phyloP scores from a whole-genome alignment of 2,888 invertebrate species.

The Caenorhabditis sp. region DNA sequence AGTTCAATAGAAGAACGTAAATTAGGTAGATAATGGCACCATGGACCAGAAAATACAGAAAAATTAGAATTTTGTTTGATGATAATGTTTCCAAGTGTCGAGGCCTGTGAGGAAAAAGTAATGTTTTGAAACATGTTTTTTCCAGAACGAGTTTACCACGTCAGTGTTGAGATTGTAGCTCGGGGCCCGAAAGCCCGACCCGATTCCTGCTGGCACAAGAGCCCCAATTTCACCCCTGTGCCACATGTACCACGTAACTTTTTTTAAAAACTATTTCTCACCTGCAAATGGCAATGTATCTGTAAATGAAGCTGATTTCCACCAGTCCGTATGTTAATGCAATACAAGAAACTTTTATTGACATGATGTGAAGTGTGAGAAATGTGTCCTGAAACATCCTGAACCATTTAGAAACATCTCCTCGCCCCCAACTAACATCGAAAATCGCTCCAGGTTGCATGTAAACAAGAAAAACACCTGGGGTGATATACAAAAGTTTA shows the following conservation, averaged over 20 bases:
- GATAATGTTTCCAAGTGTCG: background rate
- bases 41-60: background rate
- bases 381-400: background rate
- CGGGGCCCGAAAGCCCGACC: too few relatives aligned
- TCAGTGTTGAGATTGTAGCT: too few relatives aligned
- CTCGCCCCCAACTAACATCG: too few relatives aligned
- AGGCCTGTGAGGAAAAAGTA: too few relatives aligned
- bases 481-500: background rate
- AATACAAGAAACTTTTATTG: slow-evolving; percentile 4
- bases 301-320: slow-evolving; percentile 1
- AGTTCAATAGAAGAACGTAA: background rate
- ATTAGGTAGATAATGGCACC: background rate
- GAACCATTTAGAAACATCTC: too few relatives aligned
- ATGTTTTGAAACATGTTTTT: too few relatives aligned
- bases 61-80: background rate
- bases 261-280: background rate
- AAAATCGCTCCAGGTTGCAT: slow-evolving; percentile 2
- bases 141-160: too few relatives aligned
- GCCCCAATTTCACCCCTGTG: too few relatives aligned
- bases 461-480: background rate
- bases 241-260: too few relatives aligned
- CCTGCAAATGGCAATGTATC: slow-evolving; percentile 5
- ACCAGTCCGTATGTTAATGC: slow-evolving; percentile 3
- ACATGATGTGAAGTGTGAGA: background rate
- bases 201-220: too few relatives aligned